phyloP scores from a whole-genome alignment of 2,888 invertebrate genomes.

The Hyppa rectilinea region DNA sequence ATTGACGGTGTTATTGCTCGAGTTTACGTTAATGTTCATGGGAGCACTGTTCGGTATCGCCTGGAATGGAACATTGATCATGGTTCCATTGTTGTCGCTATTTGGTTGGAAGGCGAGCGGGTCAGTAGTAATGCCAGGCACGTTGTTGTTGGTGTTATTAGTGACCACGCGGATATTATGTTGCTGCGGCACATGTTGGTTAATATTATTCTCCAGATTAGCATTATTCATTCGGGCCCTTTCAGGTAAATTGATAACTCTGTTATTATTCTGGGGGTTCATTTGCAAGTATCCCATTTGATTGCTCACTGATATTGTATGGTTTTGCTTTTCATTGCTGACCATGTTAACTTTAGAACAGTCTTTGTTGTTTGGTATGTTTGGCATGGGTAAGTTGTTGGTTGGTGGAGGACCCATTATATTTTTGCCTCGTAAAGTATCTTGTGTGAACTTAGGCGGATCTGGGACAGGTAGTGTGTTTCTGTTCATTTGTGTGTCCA shows the following conservation, averaged over 20 bases:
- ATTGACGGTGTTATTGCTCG: slow-evolving; percentile 88
- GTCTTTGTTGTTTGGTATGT: slow-evolving; percentile 79
- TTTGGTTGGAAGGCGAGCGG: slow-evolving; percentile 86
- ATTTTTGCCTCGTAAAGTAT: slow-evolving; percentile 84
- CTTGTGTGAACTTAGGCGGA: slow-evolving; percentile 82
- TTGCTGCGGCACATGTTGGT: slow-evolving; percentile 85
- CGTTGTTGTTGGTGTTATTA: slow-evolving; percentile 81
- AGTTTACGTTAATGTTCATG: slow-evolving; percentile 89
- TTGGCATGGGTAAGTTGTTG: slow-evolving; percentile 78
- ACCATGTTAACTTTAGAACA: slow-evolving; percentile 85
- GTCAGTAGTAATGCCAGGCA: slow-evolving; percentile 79
- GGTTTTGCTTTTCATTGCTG: slow-evolving; percentile 84
- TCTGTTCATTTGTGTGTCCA: slow-evolving; percentile 83
- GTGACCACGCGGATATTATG: slow-evolving; percentile 88
- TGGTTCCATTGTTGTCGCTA: slow-evolving; percentile 83
- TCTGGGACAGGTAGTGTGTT: slow-evolving; percentile 81
- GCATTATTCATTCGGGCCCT: slow-evolving; percentile 82
- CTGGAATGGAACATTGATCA: slow-evolving; percentile 89
- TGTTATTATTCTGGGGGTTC: slow-evolving; percentile 85
- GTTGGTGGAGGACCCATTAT: slow-evolving; percentile 83
- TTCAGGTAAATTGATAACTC: slow-evolving; percentile 88
- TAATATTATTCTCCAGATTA: slow-evolving; percentile 82
- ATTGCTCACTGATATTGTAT: slow-evolving; percentile 85
- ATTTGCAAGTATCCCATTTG: slow-evolving; percentile 88
- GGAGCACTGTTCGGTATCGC: slow-evolving; percentile 89